Evolutionary conservation across 2,888 invertebrate species (phyloP).

Genomic region (Drosophila anomelani): DNA sequence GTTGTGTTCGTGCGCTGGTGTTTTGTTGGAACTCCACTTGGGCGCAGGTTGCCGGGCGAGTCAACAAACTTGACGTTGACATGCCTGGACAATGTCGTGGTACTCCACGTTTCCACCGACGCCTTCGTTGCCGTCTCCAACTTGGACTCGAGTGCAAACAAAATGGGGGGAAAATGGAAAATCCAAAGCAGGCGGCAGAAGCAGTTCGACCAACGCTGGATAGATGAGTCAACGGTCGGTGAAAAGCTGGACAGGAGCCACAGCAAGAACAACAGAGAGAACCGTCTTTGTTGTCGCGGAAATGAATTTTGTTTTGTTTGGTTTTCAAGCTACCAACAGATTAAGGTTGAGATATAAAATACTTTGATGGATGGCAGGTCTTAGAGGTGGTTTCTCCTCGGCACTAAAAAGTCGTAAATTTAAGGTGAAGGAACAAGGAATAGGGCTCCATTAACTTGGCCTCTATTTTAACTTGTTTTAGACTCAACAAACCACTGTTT

Average conservation of each 20-base stretch:
- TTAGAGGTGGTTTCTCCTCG: background rate
- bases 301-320: constrained; percentile 43
- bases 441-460: background rate
- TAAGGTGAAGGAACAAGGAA: background rate
- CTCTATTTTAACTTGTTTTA: background rate
- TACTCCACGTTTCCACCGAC: constrained; percentile 26
- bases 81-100: constrained; percentile 55
- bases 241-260: constrained; percentile 30
- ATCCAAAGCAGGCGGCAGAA: constrained; percentile 39
- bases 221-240: constrained; percentile 46
- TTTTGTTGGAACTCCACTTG: constrained; percentile 55
- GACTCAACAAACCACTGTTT: background rate
- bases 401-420: background rate
- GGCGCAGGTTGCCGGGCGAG: constrained; percentile 71
- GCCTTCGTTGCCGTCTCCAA: constrained; percentile 14
- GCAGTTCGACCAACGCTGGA: constrained; percentile 35
- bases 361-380: background rate
- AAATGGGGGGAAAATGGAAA: constrained; percentile 39
- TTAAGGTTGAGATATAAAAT: constrained; percentile 18
- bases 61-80: constrained; percentile 76
- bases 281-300: constrained; percentile 41
- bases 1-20: constrained; percentile 19
- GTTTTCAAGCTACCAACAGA: constrained; percentile 11
- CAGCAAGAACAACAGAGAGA: constrained; percentile 16
- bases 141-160: constrained; percentile 48